These are phyloP conservation scores for Phycodurus eques DNA, from an alignment of 2,113 vertebrate genomes.

Conservation along the genomic window DNA sequence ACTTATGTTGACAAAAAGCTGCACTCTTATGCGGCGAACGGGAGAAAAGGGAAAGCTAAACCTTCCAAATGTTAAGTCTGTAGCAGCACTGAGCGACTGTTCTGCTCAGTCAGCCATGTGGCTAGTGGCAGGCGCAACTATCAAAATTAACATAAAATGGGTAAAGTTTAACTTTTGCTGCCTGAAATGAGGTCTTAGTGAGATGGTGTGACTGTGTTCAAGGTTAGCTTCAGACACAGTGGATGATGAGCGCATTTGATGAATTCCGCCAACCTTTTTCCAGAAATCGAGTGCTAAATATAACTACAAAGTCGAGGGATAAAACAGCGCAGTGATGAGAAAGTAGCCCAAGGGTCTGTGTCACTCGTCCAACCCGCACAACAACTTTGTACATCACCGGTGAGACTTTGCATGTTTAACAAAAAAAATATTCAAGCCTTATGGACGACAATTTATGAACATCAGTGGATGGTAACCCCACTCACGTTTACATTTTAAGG, in stretches of 20 bases:
- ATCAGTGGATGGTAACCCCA: not conserved
- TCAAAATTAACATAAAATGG: too few species aligned
- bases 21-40: too few species aligned
- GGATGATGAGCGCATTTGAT: not conserved
- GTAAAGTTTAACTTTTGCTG: too few species aligned
- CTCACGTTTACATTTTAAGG: not conserved
- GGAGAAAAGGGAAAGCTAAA: too few species aligned
- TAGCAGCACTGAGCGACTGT: too few species aligned
- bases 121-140: too few species aligned
- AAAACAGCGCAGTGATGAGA: not conserved
- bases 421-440: not conserved
- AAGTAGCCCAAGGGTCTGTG: conserved; percentile 23
- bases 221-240: too few species aligned
- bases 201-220: too few species aligned
- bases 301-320: not conserved
- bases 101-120: too few species aligned
- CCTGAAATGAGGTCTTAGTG: too few species aligned
- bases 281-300: not conserved
- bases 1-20: too few species aligned
- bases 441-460: not conserved
- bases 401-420: not conserved
- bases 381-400: conserved; percentile 16
- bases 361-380: conserved; percentile 39
- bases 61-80: too few species aligned
- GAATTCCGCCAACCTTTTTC: not conserved